Percentiles rank a stretch among this genome's conserved stretches.
Conservation (phyloP, 1,140 invertebrate genomes). For the Leptopilina clavipes region DNA sequence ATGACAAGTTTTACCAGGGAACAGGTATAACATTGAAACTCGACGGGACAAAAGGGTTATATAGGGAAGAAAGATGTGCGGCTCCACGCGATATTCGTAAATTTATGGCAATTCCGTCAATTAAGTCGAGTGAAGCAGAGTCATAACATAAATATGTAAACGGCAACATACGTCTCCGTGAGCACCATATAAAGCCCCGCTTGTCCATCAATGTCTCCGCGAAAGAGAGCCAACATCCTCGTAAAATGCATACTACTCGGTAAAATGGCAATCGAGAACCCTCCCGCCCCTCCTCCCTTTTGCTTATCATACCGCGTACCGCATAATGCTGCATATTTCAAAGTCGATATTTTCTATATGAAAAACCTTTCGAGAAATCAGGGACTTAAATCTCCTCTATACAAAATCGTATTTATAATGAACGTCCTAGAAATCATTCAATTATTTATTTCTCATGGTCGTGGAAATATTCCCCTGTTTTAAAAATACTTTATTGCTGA, state of each 20-base stretch:
- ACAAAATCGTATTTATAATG: constrained; percentile 40
- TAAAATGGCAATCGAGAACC: constrained; percentile 58
- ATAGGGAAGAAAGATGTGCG: constrained; percentile 44
- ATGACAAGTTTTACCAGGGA: not conserved
- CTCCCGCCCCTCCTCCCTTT: constrained; percentile 51
- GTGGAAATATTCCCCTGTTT: not conserved
- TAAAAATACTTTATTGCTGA: not conserved
- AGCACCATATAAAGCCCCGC: constrained; percentile 71
- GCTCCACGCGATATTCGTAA: constrained; percentile 67
- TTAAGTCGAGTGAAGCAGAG: constrained; percentile 71
- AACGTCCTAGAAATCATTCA: constrained; percentile 4
- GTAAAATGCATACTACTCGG: constrained; percentile 67
- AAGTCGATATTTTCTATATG: constrained; percentile 38
- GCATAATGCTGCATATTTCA: constrained; percentile 53
- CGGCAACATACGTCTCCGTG: constrained; percentile 57
- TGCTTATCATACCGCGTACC: constrained; percentile 62
- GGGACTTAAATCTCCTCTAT: constrained; percentile 40
- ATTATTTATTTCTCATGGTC: not conserved
- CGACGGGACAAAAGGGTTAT: not conserved
- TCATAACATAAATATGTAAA: constrained; percentile 76
- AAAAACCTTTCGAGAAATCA: constrained; percentile 45
- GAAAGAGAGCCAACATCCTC: constrained; percentile 67
- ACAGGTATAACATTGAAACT: not conserved
- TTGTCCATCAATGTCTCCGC: constrained; percentile 74
- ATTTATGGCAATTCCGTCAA: constrained; percentile 75